Conservation (phyloP, 2,888 invertebrate species). For the Limenitis camilla region DNA sequence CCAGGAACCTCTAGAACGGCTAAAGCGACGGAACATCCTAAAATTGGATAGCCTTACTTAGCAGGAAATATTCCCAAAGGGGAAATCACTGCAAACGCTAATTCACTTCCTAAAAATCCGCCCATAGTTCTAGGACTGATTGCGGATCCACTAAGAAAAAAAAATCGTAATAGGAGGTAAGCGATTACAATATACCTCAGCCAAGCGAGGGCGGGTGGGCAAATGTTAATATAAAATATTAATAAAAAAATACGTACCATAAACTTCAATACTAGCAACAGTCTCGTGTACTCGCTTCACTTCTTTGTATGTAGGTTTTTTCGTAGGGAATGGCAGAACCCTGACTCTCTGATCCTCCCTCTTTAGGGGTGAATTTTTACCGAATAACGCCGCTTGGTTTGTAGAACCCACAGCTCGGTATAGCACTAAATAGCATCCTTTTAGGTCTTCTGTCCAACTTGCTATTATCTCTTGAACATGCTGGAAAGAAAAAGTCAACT, state of each 20-base stretch:
- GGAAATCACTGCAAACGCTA: no score
- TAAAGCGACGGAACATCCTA: no score
- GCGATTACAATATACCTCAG: no score
- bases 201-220: no score
- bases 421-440: conserved; percentile 80
- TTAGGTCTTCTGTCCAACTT: conserved; percentile 79
- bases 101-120: no score
- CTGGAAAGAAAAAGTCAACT: conserved; percentile 74
- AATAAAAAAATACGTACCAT: conserved; percentile 61
- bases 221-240: background rate
- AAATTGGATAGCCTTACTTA: no score
- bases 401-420: conserved; percentile 83
- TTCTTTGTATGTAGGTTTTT: conserved; percentile 87
- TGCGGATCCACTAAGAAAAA: no score
- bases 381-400: conserved; percentile 83
- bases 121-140: no score
- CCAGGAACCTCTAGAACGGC: no score
- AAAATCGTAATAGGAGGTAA: no score
- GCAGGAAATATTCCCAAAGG: no score
- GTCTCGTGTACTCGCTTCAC: conserved; percentile 82
- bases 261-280: conserved; percentile 78
- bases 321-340: conserved; percentile 86
- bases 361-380: conserved; percentile 80
- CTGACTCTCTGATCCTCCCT: conserved; percentile 77
- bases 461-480: conserved; percentile 83